Percentiles rank a stretch among this genome's conserved stretches.
Conservation (phyloP, 2,797 vertebrate species). For the Naso thynnoides region DNA sequence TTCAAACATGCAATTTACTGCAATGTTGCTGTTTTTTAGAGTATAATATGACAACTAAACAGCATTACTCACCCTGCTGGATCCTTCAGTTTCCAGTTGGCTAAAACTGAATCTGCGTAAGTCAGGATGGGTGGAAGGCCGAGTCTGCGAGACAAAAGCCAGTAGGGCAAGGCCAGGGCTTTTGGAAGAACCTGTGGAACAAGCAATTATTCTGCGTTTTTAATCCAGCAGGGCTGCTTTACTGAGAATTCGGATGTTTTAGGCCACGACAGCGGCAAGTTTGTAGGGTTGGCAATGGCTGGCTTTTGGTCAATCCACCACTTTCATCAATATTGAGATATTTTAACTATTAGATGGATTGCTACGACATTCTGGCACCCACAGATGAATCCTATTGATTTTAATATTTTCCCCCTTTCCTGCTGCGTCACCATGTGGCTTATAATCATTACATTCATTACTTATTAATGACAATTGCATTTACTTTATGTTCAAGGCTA, state of each 20-base stretch:
- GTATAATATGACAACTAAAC: not conserved
- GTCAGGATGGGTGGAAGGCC: slow-evolving; percentile 90
- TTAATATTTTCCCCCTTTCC: too few relatives aligned
- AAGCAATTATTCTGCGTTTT: slow-evolving; percentile 38
- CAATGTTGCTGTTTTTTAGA: not conserved
- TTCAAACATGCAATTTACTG: not conserved
- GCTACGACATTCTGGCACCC: too few relatives aligned
- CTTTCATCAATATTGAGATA: too few relatives aligned
- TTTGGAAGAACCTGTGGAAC: slow-evolving; percentile 73
- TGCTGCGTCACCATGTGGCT: too few relatives aligned
- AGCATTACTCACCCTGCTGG: slow-evolving; percentile 83
- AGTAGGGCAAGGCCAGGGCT: slow-evolving; percentile 86
- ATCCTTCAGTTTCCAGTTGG: slow-evolving; percentile 91
- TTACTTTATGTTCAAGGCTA: not conserved
- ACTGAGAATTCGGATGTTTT: too few relatives aligned
- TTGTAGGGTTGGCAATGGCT: not conserved
- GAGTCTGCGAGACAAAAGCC: slow-evolving; percentile 85
- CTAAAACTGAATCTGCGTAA: slow-evolving; percentile 88
- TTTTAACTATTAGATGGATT: too few relatives aligned
- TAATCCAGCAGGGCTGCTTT: not conserved
- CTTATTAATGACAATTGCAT: too few relatives aligned
- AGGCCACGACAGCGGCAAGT: not conserved
- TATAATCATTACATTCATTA: too few relatives aligned
- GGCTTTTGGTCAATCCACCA: not conserved
- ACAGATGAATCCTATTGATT: too few relatives aligned